Conservation (phyloP, 37 sponge, comb jelly and placozoan species). For the Oscarella lobularis region DNA sequence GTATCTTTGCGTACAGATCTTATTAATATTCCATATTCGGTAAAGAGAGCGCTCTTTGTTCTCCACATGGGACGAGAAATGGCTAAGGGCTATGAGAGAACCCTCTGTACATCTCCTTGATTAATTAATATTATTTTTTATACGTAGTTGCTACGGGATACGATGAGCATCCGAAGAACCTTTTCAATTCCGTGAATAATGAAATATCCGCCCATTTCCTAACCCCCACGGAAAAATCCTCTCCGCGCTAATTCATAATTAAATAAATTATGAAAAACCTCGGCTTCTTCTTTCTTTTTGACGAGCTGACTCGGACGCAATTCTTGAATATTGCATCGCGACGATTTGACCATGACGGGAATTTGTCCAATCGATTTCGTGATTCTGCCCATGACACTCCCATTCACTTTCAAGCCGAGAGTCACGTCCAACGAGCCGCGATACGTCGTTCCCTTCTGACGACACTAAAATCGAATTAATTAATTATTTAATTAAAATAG, state of each 20-base stretch:
- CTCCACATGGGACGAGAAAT: constrained; percentile 67
- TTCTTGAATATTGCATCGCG: constrained; percentile 44
- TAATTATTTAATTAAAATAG: constrained; percentile 1
- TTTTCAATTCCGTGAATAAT: constrained; percentile 91
- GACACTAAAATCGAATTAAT: constrained; percentile 9
- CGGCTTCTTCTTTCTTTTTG: constrained; percentile 61
- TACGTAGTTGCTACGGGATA: constrained; percentile 82
- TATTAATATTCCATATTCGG: constrained; percentile 76
- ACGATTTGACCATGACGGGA: constrained; percentile 88
- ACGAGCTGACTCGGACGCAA: constrained; percentile 51
- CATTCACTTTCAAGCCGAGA: constrained; percentile 40
- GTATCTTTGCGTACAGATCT: constrained; percentile 72
- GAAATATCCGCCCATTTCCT: constrained; percentile 97
- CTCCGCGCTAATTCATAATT: background rate
- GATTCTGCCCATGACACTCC: constrained; percentile 7
- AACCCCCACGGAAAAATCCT: background rate
- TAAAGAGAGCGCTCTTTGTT: constrained; percentile 59
- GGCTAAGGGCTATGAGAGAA: constrained; percentile 54
- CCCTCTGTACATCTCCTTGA: no score
- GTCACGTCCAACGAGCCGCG: constrained; percentile 46
- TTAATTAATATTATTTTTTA: constrained; percentile 11
- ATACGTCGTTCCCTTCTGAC: constrained; percentile 40
- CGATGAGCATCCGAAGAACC: constrained; percentile 71
- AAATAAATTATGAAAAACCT: constrained; percentile 17
- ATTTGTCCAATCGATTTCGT: constrained; percentile 36